A percentile compares a stretch with the other conserved stretches of the same genome.
Evolutionary conservation across 2,888 invertebrate genomes (phyloP).

Genomic region (Microplitis deprimator): DNA sequence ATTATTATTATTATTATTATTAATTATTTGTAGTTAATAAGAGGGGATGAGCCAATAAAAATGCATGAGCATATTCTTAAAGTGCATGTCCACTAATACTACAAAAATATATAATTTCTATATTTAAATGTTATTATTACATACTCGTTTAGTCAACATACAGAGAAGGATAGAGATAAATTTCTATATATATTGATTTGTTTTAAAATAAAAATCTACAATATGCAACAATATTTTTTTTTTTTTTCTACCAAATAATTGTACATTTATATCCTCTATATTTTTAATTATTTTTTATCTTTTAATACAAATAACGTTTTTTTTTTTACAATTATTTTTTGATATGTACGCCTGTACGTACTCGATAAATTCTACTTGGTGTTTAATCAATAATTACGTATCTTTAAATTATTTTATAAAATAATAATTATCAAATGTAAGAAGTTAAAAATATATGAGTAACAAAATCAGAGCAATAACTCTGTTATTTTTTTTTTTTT

Average conservation of each 20-base stretch:
- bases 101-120: conserved; percentile 67
- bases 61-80: conserved; percentile 52
- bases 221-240: conserved; percentile 41
- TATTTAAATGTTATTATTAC: conserved; percentile 58
- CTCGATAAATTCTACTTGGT: conserved; percentile 10
- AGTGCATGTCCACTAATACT: conserved; percentile 65
- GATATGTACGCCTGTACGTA: conserved; percentile 34
- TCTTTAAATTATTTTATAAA: conserved; percentile 35
- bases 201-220: conserved; percentile 56
- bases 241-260: background rate
- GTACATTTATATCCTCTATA: conserved; percentile 36
- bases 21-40: conserved; percentile 8
- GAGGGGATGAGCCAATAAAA: background rate
- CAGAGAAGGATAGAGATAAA: conserved; percentile 56
- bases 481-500: conserved; percentile 17
- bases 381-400: conserved; percentile 24
- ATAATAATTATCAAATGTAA: conserved; percentile 42
- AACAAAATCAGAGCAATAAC: conserved; percentile 37
- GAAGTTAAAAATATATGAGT: background rate
- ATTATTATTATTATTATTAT: conserved; percentile 37
- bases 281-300: conserved; percentile 33
- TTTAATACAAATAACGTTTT: background rate
- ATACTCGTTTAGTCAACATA: conserved; percentile 59
- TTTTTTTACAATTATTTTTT: conserved; percentile 36
- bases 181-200: conserved; percentile 41